These are phyloP conservation scores for Lottia gigantea DNA, from an alignment of 2,888 invertebrate species.

Conservation along the genomic window DNA sequence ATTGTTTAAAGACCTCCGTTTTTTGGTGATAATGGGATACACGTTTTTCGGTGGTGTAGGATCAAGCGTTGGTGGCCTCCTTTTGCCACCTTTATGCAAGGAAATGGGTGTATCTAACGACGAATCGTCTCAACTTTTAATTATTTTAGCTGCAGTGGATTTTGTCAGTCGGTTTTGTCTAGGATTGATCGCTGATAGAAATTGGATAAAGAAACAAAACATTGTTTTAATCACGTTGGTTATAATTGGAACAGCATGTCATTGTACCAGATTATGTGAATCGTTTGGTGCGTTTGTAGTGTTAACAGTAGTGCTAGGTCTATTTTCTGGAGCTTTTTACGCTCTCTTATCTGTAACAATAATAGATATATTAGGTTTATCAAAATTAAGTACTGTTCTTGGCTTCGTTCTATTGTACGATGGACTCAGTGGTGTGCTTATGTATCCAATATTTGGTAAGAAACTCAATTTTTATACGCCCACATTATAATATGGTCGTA, in stretches of 20 bases:
- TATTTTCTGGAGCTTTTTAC: slow-evolving; percentile 1
- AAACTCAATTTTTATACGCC: no score
- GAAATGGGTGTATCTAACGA: neutral
- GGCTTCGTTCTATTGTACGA: neutral
- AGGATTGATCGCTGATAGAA: neutral
- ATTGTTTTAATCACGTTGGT: neutral
- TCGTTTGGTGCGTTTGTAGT: neutral
- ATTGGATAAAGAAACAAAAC: slow-evolving; percentile 4
- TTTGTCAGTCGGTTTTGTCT: neutral
- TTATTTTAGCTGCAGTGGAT: neutral
- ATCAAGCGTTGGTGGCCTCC: neutral
- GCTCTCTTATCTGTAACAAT: neutral
- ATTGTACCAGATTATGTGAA: neutral
- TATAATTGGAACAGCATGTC: neutral
- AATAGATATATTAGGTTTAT: neutral
- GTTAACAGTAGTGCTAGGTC: neutral
- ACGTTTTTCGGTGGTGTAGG: neutral
- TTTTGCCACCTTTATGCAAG: neutral
- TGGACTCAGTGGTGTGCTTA: neutral
- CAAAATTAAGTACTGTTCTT: neutral
- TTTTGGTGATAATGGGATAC: neutral
- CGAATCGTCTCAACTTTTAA: neutral
- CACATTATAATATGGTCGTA: no score
- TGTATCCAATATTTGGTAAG: slow-evolving; percentile 1
- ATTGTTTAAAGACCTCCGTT: neutral